Percentiles rank a stretch among this genome's conserved stretches.
phyloP scores from a whole-genome alignment of 2,797 vertebrate species.

The Coilia nasus region DNA sequence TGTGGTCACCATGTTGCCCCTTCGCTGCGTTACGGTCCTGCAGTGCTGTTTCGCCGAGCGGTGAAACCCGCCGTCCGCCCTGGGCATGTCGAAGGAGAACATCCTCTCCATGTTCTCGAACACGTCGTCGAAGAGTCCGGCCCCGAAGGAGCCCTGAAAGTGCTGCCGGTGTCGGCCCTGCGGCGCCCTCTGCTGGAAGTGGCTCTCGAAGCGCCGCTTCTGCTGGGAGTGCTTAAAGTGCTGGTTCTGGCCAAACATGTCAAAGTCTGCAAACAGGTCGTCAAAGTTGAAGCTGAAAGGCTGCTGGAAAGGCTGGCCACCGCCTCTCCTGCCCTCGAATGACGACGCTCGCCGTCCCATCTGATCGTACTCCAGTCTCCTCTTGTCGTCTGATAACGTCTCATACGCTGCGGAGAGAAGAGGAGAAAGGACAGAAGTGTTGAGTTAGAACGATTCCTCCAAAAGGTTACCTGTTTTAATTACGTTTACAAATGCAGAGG shows the following conservation, averaged over 20 bases:
- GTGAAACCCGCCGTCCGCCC: conserved; percentile 72
- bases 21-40: conserved; percentile 91
- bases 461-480: no score
- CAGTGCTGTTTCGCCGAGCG: conserved; percentile 87
- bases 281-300: conserved; percentile 93
- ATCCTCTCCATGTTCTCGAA: conserved; percentile 91
- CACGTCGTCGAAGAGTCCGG: conserved; percentile 84
- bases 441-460: no score
- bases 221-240: conserved; percentile 71
- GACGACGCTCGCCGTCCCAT: conserved; percentile 79
- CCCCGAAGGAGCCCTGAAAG: conserved; percentile 59
- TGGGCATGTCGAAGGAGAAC: conserved; percentile 75
- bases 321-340: conserved; percentile 63
- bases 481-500: no score
- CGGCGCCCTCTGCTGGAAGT: conserved; percentile 62
- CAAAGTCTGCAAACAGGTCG: conserved; percentile 91
- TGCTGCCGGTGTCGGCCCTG: conserved; percentile 57
- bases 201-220: conserved; percentile 81
- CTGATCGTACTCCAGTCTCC: conserved; percentile 87
- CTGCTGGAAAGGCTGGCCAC: conserved; percentile 77
- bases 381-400: conserved; percentile 87
- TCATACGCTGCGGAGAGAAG: conserved; percentile 83
- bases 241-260: conserved; percentile 81
- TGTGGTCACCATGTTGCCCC: conserved; percentile 96
- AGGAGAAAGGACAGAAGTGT: not conserved